These are phyloP conservation scores for Pasiphila rectangulata DNA, from an alignment of 2,888 invertebrate genomes.

Conservation along the genomic window DNA sequence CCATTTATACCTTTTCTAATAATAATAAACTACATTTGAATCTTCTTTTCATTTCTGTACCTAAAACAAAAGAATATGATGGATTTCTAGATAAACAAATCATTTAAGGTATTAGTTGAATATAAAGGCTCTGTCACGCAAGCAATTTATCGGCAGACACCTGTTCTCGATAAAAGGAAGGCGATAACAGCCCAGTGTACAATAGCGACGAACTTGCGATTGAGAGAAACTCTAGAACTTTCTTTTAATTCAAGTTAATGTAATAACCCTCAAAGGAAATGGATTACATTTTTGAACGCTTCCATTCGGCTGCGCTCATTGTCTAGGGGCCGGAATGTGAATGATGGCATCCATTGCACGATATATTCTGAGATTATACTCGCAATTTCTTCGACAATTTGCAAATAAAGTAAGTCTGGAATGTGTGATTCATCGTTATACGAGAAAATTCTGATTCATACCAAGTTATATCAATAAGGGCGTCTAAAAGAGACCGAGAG, in stretches of 20 bases:
- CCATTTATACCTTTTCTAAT: too few relatives aligned
- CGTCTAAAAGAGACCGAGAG: neutral
- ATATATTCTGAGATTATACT: slow-evolving; percentile 41
- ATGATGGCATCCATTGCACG: slow-evolving; percentile 50
- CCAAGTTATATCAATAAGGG: neutral
- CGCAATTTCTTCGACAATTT: slow-evolving; percentile 40
- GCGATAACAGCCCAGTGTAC: too few relatives aligned
- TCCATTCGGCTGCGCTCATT: slow-evolving; percentile 60
- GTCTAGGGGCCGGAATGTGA: slow-evolving; percentile 58
- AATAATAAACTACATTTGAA: too few relatives aligned
- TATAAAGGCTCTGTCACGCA: too few relatives aligned
- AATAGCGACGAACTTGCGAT: neutral
- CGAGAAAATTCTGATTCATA: slow-evolving; percentile 8
- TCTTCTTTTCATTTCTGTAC: too few relatives aligned
- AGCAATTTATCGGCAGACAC: too few relatives aligned
- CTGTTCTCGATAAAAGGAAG: too few relatives aligned
- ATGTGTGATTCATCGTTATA: slow-evolving; percentile 13
- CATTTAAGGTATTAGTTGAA: too few relatives aligned
- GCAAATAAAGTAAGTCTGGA: slow-evolving; percentile 23
- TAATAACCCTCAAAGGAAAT: slow-evolving; percentile 54
- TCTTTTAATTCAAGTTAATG: slow-evolving; percentile 43
- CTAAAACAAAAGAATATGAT: too few relatives aligned
- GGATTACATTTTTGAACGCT: slow-evolving; percentile 69
- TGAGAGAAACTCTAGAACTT: neutral
- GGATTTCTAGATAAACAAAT: too few relatives aligned